Conservation (phyloP, 1,140 invertebrate genomes). For the Drosophila neocordata region DNA sequence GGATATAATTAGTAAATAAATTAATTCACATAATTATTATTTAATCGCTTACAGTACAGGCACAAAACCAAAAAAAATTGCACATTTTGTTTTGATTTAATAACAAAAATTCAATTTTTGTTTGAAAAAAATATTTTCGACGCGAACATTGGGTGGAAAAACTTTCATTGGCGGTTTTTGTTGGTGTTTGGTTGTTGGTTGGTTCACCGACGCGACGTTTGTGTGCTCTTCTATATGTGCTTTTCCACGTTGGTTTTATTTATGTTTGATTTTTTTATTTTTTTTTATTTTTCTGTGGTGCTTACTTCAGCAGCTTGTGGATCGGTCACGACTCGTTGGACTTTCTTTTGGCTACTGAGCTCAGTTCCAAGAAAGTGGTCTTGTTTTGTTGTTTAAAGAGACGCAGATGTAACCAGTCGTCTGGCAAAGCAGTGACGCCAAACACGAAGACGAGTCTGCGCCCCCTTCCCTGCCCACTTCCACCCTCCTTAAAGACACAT, state of each 20-base stretch:
- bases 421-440: conserved; percentile 52
- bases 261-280: no score
- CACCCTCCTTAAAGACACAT: conserved; percentile 42
- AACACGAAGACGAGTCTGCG: not conserved
- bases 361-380: conserved; percentile 77
- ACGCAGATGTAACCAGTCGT: conserved; percentile 64
- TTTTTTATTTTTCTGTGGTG: not conserved
- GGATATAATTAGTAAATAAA: conserved; percentile 10
- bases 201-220: no score
- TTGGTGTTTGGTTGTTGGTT: no score
- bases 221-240: no score
- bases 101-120: conserved; percentile 38
- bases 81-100: conserved; percentile 45
- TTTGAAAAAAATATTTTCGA: conserved; percentile 33
- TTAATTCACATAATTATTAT: conserved; percentile 41
- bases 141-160: conserved; percentile 28
- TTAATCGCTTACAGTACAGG: conserved; percentile 67
- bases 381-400: conserved; percentile 72
- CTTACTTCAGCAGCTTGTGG: conserved; percentile 32
- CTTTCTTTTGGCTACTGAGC: conserved; percentile 82
- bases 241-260: no score
- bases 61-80: conserved; percentile 50
- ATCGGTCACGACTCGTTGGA: conserved; percentile 71
- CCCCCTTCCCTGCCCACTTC: no score
- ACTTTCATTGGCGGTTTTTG: not conserved